Percentiles rank a stretch among this genome's conserved stretches.
These are phyloP conservation scores for Dolichallabes microphthalmus DNA, from an alignment of 2,113 vertebrate species.

Conservation along the genomic window DNA sequence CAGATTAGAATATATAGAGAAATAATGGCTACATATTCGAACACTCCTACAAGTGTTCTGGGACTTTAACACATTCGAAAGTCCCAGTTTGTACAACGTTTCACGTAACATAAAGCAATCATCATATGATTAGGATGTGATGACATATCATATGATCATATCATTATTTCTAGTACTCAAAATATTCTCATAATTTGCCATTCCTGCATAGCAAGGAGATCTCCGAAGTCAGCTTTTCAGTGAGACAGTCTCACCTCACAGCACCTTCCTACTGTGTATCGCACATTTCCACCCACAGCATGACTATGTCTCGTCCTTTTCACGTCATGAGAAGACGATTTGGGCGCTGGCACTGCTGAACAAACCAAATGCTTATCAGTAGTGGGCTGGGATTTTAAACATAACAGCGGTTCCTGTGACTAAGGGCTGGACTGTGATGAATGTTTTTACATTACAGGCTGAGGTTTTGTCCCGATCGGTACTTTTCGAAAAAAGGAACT, in stretches of 20 bases:
- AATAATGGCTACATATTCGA: too few relatives aligned
- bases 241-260: conserved; percentile 8
- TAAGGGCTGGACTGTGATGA: not conserved
- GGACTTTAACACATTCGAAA: too few relatives aligned
- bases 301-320: conserved; percentile 15
- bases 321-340: conserved; percentile 47
- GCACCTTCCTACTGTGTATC: not conserved
- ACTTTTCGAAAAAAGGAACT: conserved; percentile 12
- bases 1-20: too few relatives aligned
- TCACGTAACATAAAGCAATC: not conserved
- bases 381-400: not conserved
- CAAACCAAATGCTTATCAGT: conserved; percentile 18
- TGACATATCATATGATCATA: too few relatives aligned
- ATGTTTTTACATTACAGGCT: conserved; percentile 16
- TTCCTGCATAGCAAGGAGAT: not conserved
- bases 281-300: conserved; percentile 26
- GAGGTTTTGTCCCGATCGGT: conserved; percentile 40
- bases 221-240: conserved; percentile 22
- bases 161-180: not conserved
- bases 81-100: not conserved
- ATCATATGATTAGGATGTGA: not conserved
- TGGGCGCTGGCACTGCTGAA: conserved; percentile 21
- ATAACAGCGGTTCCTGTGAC: not conserved
- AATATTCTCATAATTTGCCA: not conserved
- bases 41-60: too few relatives aligned